Conservation (phyloP, 2,113 vertebrate species). For the Paramormyrops kingsleyae region DNA sequence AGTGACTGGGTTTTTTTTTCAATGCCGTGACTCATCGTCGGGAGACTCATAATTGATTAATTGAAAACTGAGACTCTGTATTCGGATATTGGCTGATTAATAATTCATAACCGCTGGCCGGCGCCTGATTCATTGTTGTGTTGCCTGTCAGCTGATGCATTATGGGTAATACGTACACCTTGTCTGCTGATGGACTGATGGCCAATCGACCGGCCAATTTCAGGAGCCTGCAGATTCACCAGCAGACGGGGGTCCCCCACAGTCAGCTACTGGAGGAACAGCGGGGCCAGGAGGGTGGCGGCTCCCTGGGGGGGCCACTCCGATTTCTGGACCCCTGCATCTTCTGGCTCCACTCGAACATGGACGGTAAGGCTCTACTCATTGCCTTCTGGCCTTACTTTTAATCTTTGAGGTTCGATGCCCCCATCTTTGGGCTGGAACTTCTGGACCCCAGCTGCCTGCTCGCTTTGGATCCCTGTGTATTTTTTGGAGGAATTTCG, state of each 20-base stretch:
- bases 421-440: not conserved
- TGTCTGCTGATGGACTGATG: not conserved
- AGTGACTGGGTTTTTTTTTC: not conserved
- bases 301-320: constrained; percentile 80
- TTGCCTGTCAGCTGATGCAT: not conserved
- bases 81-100: not conserved
- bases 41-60: not conserved
- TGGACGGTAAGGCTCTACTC: constrained; percentile 61
- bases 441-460: not conserved
- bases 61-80: not conserved
- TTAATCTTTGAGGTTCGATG: not conserved
- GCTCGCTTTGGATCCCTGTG: not conserved
- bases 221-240: constrained; percentile 90
- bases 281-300: constrained; percentile 73
- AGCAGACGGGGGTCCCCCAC: constrained; percentile 79
- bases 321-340: constrained; percentile 81
- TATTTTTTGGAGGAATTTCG: not conserved
- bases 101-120: not conserved
- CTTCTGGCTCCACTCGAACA: constrained; percentile 82
- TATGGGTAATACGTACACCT: not conserved
- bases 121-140: not conserved
- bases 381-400: not conserved
- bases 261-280: constrained; percentile 79
- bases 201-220: not conserved
- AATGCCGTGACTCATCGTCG: not conserved